Percentiles rank a stretch among this genome's conserved stretches.
Conservation (phyloP, 2,888 invertebrate species). For the Phortica magna region DNA sequence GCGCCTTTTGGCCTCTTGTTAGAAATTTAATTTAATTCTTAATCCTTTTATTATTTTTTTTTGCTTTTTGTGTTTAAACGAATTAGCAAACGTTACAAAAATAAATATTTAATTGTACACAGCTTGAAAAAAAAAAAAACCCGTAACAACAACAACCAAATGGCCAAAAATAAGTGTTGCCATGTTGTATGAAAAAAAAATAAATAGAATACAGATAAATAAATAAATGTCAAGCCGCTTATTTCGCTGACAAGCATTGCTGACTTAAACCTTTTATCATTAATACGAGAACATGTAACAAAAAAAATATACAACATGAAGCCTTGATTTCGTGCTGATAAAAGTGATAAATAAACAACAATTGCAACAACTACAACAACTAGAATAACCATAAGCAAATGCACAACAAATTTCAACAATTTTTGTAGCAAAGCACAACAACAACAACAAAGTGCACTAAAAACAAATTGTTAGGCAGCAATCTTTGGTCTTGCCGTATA, state of each 20-base stretch:
- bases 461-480: no score
- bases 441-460: no score
- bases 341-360: no score
- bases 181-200: not conserved
- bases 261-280: slow-evolving; percentile 1
- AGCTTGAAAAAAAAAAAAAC: slow-evolving; percentile 9
- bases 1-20: slow-evolving; percentile 5
- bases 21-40: slow-evolving; percentile 21
- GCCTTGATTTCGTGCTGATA: not conserved
- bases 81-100: slow-evolving; percentile 1
- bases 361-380: no score
- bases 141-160: not conserved
- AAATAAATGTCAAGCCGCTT: not conserved
- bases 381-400: no score
- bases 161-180: not conserved
- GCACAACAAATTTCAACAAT: no score
- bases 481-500: no score
- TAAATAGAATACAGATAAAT: not conserved
- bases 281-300: not conserved
- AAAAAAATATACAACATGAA: not conserved
- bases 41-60: slow-evolving; percentile 23
- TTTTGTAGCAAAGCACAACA: no score
- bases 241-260: not conserved
- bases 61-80: slow-evolving; percentile 13
- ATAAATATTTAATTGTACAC: slow-evolving; percentile 13